Evolutionary conservation across 1,140 invertebrate species (phyloP), one percentile per base, ranked within the genome.

Genomic region (Maconellicoccus hirsutus): DNA sequence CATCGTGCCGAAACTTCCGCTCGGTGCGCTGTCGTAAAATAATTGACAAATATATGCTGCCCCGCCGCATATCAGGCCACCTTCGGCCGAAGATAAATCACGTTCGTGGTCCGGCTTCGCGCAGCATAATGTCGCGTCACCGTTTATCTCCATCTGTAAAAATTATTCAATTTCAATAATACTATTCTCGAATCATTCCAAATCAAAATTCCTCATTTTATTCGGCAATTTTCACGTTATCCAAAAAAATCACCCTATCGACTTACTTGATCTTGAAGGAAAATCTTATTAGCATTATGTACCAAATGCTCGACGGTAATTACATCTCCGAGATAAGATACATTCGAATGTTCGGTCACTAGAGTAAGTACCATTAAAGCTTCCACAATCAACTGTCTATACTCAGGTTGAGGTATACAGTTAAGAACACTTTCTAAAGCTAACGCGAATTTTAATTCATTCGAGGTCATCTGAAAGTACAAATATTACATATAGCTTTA

Each of bases 391-490:
- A 99, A 79, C 79, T 99, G 98, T 52, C 98, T 84, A 81, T 98
- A 99, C 80, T 99, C 97, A 8, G 98, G 97, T 79, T 98, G 93
- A 0, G 96, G 94, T 75, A 99, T 97, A 19, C 89, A 89, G 79
- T 98, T 99, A 23, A 99, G 81, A 6, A 97, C 93, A n/a, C 92
- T 93, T 80, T 99, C 98, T 0, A 99, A 95, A 73, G 94, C 92
- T 8, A 99, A 80, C 0, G 97, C 97, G 82, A 99, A 99, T 82
- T 99, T 99, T 72, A 99, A 82, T 80, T 99, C 98, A 33, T 94
- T 94, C 0, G 95, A 86, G 4, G 97, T 99, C 97, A 99, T 99
- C 86, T 86, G 73, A 72, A 75, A 70, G n/a, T n/a, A n/a, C n/a
- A 72, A 33, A 72, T 72, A 38, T 16, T 10, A 70, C 3, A 70